phyloP scores from a whole-genome alignment of 2,113 vertebrate species.

The Calonectris borealis region DNA sequence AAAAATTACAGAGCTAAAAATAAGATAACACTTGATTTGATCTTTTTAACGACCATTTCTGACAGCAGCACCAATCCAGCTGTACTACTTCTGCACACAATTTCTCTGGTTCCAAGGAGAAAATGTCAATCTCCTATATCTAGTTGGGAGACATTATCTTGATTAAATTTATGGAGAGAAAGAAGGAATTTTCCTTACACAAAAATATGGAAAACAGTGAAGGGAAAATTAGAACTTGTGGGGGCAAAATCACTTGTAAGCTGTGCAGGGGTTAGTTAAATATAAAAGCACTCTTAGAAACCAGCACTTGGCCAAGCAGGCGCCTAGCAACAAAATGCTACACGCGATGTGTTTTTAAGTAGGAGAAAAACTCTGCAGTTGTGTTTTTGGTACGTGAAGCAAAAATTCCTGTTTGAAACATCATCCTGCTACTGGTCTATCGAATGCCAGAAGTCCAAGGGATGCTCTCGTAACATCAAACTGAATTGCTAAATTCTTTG shows the following conservation, averaged over 20 bases:
- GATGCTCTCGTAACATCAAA: background rate
- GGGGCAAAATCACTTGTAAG: conserved; percentile 26
- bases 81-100: background rate
- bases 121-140: background rate
- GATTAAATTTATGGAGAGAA: conserved; percentile 2
- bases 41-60: background rate
- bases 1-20: background rate
- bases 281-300: conserved; percentile 35
- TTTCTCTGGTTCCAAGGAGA: background rate
- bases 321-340: conserved; percentile 67
- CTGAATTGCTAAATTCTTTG: background rate
- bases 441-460: background rate
- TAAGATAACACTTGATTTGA: background rate
- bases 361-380: background rate
- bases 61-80: background rate
- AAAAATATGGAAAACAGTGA: conserved; percentile 3
- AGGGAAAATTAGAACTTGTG: background rate
- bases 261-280: conserved; percentile 45
- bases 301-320: conserved; percentile 4
- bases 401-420: background rate
- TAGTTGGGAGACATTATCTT: background rate
- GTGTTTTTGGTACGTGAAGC: background rate
- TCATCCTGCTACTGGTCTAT: background rate
- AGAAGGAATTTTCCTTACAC: background rate
- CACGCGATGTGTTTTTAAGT: conserved; percentile 6